Percentiles rank a stretch among this genome's conserved stretches.
These are phyloP conservation scores for Trematomus loennbergii DNA, from an alignment of 2,113 vertebrate species.

Conservation along the genomic window DNA sequence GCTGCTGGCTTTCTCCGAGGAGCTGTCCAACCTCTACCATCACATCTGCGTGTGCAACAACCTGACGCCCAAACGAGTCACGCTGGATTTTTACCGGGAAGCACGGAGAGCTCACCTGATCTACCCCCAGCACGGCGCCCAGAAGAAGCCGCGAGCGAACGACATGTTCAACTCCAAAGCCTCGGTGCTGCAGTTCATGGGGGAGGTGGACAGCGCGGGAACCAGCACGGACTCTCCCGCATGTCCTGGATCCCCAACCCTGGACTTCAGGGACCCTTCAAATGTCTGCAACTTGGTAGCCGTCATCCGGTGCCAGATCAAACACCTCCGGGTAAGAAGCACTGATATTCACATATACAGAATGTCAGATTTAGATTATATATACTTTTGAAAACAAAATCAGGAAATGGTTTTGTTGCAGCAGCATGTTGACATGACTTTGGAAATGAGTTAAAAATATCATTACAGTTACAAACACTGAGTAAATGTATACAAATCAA, in stretches of 20 bases:
- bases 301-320: slow-evolving; percentile 87
- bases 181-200: slow-evolving; percentile 73
- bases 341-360: not conserved
- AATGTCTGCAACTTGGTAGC: slow-evolving; percentile 85
- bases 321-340: slow-evolving; percentile 85
- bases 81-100: slow-evolving; percentile 87
- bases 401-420: too few species aligned
- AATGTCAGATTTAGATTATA: not conserved
- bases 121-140: slow-evolving; percentile 59
- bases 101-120: slow-evolving; percentile 63
- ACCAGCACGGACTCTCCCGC: slow-evolving; percentile 73
- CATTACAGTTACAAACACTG: too few species aligned
- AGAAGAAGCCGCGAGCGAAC: slow-evolving; percentile 76
- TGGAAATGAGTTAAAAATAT: too few species aligned
- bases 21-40: slow-evolving; percentile 89
- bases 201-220: slow-evolving; percentile 73
- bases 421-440: too few species aligned
- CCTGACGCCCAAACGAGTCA: slow-evolving; percentile 87
- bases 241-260: slow-evolving; percentile 83
- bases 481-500: too few species aligned
- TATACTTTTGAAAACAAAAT: too few species aligned
- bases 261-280: slow-evolving; percentile 86
- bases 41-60: slow-evolving; percentile 89
- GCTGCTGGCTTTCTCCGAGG: slow-evolving; percentile 87
- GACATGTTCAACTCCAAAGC: slow-evolving; percentile 81